These are phyloP conservation scores for Petrolisthes manimaculis DNA, from an alignment of 2,888 invertebrate genomes.

Conservation along the genomic window DNA sequence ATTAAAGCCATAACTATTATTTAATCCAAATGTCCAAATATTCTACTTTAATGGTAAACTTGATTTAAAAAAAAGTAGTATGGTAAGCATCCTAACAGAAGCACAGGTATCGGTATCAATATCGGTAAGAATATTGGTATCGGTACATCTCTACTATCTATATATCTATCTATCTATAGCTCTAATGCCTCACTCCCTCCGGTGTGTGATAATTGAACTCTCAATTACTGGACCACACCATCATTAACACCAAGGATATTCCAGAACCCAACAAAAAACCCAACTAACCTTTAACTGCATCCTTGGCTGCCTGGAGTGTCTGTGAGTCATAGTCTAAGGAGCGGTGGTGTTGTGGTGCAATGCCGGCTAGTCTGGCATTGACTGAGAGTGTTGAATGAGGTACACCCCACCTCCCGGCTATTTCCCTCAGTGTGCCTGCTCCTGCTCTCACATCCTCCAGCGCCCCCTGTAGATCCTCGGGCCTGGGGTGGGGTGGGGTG, in stretches of 20 bases:
- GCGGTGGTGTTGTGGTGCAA: slow-evolving; percentile 13
- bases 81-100: too few species aligned
- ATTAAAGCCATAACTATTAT: too few species aligned
- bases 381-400: slow-evolving; percentile 53
- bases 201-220: neutral
- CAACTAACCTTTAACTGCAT: slow-evolving; percentile 40
- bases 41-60: too few species aligned
- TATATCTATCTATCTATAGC: too few species aligned
- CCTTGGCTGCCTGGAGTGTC: slow-evolving; percentile 50
- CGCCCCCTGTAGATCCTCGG: slow-evolving; percentile 46
- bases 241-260: neutral
- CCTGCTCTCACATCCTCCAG: slow-evolving; percentile 46
- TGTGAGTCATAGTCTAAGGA: slow-evolving; percentile 22
- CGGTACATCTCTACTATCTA: too few species aligned
- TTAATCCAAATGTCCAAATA: too few species aligned
- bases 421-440: slow-evolving; percentile 41
- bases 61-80: too few species aligned
- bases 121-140: too few species aligned
- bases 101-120: too few species aligned
- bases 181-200: too few species aligned
- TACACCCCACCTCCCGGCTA: slow-evolving; percentile 48
- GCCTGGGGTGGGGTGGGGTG: slow-evolving; percentile 28
- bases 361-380: slow-evolving; percentile 31
- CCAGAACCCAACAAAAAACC: neutral
- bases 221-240: neutral